Evolutionary conservation across 2,888 invertebrate species (phyloP), one percentile per base, ranked within the genome.

Genomic region (Bimastos eiseni): DNA sequence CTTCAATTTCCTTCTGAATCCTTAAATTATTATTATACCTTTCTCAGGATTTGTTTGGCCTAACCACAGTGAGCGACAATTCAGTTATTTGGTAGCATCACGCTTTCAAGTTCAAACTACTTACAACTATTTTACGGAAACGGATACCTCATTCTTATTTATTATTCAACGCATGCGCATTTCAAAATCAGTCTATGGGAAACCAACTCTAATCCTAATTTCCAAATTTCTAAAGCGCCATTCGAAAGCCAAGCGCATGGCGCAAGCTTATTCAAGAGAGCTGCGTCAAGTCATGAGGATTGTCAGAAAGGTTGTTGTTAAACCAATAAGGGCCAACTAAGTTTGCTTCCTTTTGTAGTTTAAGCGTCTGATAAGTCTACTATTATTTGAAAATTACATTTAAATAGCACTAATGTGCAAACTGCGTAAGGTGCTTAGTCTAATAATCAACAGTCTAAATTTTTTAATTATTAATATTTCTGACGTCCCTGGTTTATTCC

Each of bases 71-170:
- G 86, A 86, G 86, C 86, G 86, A 86, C 17, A 86, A 86, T 37
- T 86, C 36, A 86, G 37, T 37, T 19, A 17, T 36, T 86, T 86
- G 36, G 86, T 30, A 34, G 19, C 36, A 36, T 37, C 86, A 86
- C 36, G 36, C 34, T 24, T 86, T 86, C 86, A 86, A 86, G 86
- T 86, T 86, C 86, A 86, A 86, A 86, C 86, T 36, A 86, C 34
- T 36, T 21, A 86, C 36, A 33, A 86, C n/a, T 70, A 70, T 70
- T 70, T 70, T 8, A 70, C n/a, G 70, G 70, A 70, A 70, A 11
- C 70, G n/a, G 30, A 30, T n/a, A 30, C 49, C 70, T 70, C 70
- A n/a, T 70, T 70, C 30, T 70, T 70, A 70, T 70, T n/a, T n/a
- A 70, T 70, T 4, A 70, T 70, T 70, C 13, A n/a, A n/a, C 70